Evolutionary conservation across 2,113 vertebrate genomes (phyloP).

Genomic region (Mormyrus iriodes): DNA sequence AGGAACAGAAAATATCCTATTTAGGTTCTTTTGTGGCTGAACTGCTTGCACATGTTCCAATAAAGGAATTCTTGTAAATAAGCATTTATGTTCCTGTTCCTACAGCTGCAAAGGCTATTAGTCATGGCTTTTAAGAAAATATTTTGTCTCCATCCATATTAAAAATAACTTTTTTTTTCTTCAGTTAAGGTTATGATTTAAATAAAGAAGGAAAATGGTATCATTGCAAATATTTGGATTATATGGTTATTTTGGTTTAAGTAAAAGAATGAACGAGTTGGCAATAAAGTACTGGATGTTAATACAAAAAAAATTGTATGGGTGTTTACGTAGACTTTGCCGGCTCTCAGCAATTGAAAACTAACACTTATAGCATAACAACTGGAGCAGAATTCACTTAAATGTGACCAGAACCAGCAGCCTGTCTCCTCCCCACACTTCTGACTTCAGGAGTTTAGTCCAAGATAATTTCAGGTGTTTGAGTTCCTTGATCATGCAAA

Average conservation of each 20-base stretch:
- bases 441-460: not conserved
- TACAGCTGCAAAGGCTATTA: constrained; percentile 23
- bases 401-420: not conserved
- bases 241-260: not conserved
- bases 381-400: not conserved
- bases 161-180: not conserved
- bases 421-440: not conserved
- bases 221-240: not conserved
- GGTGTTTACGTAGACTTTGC: not conserved
- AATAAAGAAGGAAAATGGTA: not conserved
- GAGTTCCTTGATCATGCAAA: not conserved
- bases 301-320: not conserved
- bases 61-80: constrained; percentile 79
- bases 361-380: not conserved
- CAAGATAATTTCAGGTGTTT: not conserved
- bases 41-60: constrained; percentile 89
- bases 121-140: constrained; percentile 14
- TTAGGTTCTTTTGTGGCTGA: constrained; percentile 88
- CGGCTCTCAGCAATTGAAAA: not conserved
- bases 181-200: not conserved
- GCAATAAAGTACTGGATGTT: not conserved
- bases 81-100: constrained; percentile 69
- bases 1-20: constrained; percentile 98
- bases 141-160: not conserved
- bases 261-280: not conserved